These are phyloP conservation scores for Creontiades dilutus DNA, from an alignment of 2,888 invertebrate species.

Conservation along the genomic window DNA sequence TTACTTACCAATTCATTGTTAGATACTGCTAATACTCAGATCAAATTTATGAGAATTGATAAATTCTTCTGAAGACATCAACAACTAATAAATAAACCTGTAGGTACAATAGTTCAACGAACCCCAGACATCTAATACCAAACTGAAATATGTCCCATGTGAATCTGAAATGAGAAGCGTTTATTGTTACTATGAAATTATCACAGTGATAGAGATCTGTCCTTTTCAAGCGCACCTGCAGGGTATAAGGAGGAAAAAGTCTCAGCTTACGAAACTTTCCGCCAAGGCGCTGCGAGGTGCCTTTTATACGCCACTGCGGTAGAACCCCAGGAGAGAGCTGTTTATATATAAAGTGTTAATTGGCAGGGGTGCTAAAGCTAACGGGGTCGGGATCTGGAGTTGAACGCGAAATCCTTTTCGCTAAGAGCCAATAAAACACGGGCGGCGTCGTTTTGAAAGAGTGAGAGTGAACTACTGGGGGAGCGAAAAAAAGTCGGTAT, in stretches of 20 bases:
- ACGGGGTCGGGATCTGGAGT: not conserved
- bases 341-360: conserved; percentile 43
- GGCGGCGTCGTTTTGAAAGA: conserved; percentile 42
- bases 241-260: not conserved
- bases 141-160: no score
- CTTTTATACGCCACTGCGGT: conserved; percentile 40
- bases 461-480: conserved; percentile 31
- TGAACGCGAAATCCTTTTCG: conserved; percentile 42
- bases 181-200: no score
- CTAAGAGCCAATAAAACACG: conserved; percentile 51
- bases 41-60: no score
- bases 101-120: no score
- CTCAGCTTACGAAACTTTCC: conserved; percentile 16
- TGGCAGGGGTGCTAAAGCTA: conserved; percentile 40
- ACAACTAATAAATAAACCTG: no score
- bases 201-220: no score
- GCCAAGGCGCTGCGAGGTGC: not conserved
- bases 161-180: no score
- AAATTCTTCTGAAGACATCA: no score
- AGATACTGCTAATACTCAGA: no score
- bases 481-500: conserved; percentile 27
- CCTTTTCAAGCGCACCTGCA: no score
- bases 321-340: not conserved
- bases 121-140: no score
- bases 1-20: no score